Evolutionary conservation across 2,113 vertebrate genomes (phyloP), one percentile per base, ranked within the genome.

Genomic region (Verasper variegatus): DNA sequence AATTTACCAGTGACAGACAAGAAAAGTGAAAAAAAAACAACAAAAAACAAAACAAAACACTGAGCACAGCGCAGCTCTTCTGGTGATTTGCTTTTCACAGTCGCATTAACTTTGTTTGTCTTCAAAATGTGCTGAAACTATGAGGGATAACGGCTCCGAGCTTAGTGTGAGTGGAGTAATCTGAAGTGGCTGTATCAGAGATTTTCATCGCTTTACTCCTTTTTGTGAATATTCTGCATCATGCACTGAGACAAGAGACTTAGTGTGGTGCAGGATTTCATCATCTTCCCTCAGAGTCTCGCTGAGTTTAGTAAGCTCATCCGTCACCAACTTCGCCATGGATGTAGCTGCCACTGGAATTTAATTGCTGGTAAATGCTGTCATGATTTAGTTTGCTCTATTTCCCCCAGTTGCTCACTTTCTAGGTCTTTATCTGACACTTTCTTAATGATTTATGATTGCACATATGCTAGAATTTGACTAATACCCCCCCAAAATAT

Each of bases 191-290:
- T 86, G 61, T 31, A 78, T 86, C 86, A 82, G 85, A 88, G 80
- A 89, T 92, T 89, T 84, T 71, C 88, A 88, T 90, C 85, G 83
- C 78, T 90, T 86, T 87, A 71, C 68, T 81, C 78, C 51, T 74
- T 81, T 81, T 84, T 80, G 74, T 87, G 86, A 81, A 87, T 87
- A 84, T 76, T 90, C 78, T 74, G 86, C 74, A 66, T 81, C 76
- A 66, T 77, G 62, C 65, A 17, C 51, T 8, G 23, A 86, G 85
- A 90, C 79, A 65, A 85, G 83, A 82, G 78, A 87, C 59, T 83
- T 72, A 74, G 67, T 74, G 75, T 71, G 66, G 78, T 86, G 78
- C 31, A 51, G 71, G 67, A 74, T 91, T 87, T 90, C 71, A 90
- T 65, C 74, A 84, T 85, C 68, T 55, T 80, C 71, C 65, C 71